Evolutionary conservation across 2,888 invertebrate genomes (phyloP).

Genomic region (Agapetus fuscipes): DNA sequence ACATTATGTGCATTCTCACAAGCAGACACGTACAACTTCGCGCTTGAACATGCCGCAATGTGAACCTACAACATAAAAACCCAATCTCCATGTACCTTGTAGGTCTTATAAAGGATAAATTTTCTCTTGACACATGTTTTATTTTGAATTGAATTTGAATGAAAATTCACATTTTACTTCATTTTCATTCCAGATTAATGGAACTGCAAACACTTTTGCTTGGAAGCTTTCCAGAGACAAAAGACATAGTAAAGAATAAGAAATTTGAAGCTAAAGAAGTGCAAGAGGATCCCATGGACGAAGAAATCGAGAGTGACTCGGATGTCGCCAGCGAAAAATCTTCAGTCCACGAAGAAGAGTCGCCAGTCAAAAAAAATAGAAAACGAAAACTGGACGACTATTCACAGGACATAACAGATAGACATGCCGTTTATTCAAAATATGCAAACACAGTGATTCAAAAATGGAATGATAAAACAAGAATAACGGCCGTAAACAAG

Average conservation of each 20-base stretch:
- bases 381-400: slow-evolving; percentile 51
- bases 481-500: slow-evolving; percentile 55
- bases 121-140: no score
- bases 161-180: no score
- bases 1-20: no score
- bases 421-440: slow-evolving; percentile 50
- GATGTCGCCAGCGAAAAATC: slow-evolving; percentile 34
- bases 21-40: no score
- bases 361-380: slow-evolving; percentile 29
- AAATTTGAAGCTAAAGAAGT: slow-evolving; percentile 19
- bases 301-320: slow-evolving; percentile 57
- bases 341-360: slow-evolving; percentile 23
- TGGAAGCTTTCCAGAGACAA: slow-evolving; percentile 61
- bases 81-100: no score
- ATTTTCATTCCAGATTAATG: slow-evolving; percentile 39
- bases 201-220: slow-evolving; percentile 50
- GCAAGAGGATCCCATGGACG: slow-evolving; percentile 43
- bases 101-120: no score
- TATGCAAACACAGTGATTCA: slow-evolving; percentile 76
- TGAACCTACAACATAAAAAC: no score
- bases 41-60: no score
- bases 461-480: slow-evolving; percentile 93
- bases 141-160: no score
- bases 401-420: slow-evolving; percentile 44
- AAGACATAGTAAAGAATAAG: slow-evolving; percentile 32